Percentiles rank a stretch among this genome's conserved stretches.
Conservation (phyloP, 2,797 vertebrate genomes). For the Syngnathus acus region DNA sequence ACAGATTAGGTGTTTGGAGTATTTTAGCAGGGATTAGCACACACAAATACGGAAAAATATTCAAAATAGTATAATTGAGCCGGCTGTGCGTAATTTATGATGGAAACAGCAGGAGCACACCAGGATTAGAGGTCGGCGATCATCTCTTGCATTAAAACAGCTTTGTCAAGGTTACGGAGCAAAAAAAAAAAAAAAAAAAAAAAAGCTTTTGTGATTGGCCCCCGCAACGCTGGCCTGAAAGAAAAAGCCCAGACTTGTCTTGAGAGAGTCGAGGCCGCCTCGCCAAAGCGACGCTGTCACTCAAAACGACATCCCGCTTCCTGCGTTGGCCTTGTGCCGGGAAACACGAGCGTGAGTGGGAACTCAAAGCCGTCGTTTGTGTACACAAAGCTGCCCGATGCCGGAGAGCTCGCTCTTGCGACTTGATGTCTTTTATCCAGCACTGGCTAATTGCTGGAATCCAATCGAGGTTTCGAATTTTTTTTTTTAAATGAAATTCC, state of each 20-base stretch:
- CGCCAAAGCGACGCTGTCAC: constrained; percentile 39
- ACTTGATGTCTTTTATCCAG: too few relatives aligned
- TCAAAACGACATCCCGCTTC: constrained; percentile 46
- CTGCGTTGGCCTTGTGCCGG: constrained; percentile 34
- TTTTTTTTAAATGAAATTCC: neutral
- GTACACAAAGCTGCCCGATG: neutral
- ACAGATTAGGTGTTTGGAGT: constrained; percentile 64
- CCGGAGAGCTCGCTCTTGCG: neutral
- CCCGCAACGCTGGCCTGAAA: neutral
- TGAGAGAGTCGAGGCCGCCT: constrained; percentile 34
- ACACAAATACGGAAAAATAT: constrained; percentile 16
- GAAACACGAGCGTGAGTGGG: constrained; percentile 13
- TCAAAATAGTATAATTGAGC: neutral
- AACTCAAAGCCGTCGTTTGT: neutral
- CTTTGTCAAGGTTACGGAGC: constrained; percentile 37
- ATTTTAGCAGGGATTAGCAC: constrained; percentile 59
- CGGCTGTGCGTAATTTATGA: constrained; percentile 3
- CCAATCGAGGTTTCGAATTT: too few relatives aligned
- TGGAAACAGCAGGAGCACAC: constrained; percentile 9
- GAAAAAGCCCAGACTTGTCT: constrained; percentile 7
- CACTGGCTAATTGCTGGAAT: neutral
- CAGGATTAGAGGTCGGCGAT: constrained; percentile 31
- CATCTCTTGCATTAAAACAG: constrained; percentile 30
- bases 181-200: neutral
- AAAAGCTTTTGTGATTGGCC: constrained; percentile 31